Conservation (phyloP, 1,140 invertebrate genomes). For the Drosophila baimaii region DNA sequence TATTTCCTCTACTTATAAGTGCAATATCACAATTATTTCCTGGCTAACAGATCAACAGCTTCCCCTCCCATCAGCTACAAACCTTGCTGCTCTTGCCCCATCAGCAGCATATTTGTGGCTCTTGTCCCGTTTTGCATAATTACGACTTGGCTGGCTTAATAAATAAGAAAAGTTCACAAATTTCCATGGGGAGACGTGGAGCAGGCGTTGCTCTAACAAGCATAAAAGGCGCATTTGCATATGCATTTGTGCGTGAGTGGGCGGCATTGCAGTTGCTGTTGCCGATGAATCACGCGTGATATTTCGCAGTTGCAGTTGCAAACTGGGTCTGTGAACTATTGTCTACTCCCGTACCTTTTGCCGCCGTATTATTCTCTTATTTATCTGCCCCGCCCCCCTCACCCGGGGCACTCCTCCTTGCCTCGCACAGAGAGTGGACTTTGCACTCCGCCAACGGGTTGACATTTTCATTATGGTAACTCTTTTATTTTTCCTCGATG, state of each 20-base stretch:
- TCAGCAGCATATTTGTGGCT: constrained; percentile 23
- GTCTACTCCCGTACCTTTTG: constrained; percentile 18
- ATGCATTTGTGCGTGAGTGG: constrained; percentile 59
- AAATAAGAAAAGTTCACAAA: constrained; percentile 66
- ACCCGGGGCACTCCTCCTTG: not conserved
- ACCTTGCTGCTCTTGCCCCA: constrained; percentile 4
- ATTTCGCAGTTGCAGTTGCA: constrained; percentile 54
- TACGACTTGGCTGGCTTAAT: constrained; percentile 68
- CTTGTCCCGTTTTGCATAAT: constrained; percentile 67
- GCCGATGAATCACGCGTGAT: constrained; percentile 77
- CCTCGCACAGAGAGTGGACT: constrained; percentile 50
- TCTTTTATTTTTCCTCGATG: constrained; percentile 35
- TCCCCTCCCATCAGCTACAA: not conserved
- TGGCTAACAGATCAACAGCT: no score
- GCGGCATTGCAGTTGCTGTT: constrained; percentile 39
- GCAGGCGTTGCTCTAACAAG: constrained; percentile 75
- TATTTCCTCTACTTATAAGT: not conserved
- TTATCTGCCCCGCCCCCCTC: constrained; percentile 32
- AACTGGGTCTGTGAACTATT: constrained; percentile 57
- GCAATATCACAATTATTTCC: not conserved
- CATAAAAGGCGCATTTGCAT: constrained; percentile 67
- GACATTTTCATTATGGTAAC: constrained; percentile 76
- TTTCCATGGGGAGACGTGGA: constrained; percentile 31
- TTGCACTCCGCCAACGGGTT: constrained; percentile 68
- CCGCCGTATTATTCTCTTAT: constrained; percentile 55